Percentiles rank a stretch among this genome's conserved stretches.
These are phyloP conservation scores for Rousettus madagascariensis DNA, from an alignment of 2,797 vertebrate species.

Conservation along the genomic window DNA sequence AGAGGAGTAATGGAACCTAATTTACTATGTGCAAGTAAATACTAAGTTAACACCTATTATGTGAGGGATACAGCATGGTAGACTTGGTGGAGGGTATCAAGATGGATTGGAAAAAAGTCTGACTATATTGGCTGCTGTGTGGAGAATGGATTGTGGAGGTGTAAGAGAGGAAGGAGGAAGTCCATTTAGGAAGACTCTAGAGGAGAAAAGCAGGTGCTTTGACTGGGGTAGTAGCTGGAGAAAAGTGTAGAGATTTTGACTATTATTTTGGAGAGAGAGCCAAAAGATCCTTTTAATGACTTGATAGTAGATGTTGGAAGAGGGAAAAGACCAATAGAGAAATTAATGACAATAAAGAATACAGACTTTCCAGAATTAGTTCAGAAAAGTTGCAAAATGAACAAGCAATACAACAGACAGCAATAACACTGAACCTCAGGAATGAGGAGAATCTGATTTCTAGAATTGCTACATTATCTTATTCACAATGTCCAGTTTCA, in stretches of 20 bases:
- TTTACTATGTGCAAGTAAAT: not conserved
- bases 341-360: not conserved
- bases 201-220: not conserved
- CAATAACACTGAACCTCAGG: not conserved
- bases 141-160: not conserved
- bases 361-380: not conserved
- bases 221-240: too few relatives aligned
- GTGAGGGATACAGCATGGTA: not conserved
- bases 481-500: not conserved
- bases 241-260: not conserved
- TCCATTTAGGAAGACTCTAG: not conserved
- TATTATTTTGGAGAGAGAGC: not conserved
- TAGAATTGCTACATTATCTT: not conserved
- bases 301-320: not conserved
- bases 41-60: not conserved
- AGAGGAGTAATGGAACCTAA: not conserved
- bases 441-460: not conserved
- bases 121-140: not conserved
- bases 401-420: not conserved
- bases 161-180: not conserved
- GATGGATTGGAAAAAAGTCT: not conserved
- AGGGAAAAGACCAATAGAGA: not conserved
- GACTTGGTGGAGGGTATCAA: not conserved
- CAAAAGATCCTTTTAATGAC: not conserved
- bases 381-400: not conserved